Conservation (phyloP, 2,113 vertebrate genomes). For the Phainopepla nitens region DNA sequence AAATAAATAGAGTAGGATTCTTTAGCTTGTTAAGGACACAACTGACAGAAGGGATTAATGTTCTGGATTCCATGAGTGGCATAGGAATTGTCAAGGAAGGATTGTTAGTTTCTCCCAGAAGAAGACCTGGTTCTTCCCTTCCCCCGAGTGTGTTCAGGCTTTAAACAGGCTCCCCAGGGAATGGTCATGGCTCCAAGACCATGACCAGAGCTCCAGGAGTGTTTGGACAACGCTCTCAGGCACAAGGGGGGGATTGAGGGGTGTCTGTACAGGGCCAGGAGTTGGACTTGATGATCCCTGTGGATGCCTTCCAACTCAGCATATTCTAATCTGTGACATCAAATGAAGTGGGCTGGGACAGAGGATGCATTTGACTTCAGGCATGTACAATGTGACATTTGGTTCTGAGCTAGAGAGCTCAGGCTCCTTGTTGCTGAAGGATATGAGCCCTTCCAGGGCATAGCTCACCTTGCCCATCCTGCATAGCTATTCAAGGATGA, state of each 20-base stretch:
- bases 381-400: neutral
- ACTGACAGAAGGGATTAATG: neutral
- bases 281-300: fast-evolving
- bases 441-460: neutral
- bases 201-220: neutral
- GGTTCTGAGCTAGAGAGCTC: neutral
- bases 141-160: fast-evolving
- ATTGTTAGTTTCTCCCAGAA: neutral
- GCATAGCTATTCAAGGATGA: neutral
- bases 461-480: neutral
- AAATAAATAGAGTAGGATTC: neutral
- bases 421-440: neutral
- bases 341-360: neutral
- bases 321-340: neutral
- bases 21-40: neutral
- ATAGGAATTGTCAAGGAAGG: neutral
- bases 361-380: neutral
- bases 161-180: neutral
- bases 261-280: neutral
- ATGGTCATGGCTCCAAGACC: fast-evolving
- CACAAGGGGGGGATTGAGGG: no score
- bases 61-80: neutral
- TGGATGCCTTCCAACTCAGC: neutral
- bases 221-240: fast-evolving
- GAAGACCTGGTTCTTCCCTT: neutral